Evolutionary conservation across 2,888 invertebrate species (phyloP), one percentile per base, ranked within the genome.

Genomic region (Tetranychus truncatus): DNA sequence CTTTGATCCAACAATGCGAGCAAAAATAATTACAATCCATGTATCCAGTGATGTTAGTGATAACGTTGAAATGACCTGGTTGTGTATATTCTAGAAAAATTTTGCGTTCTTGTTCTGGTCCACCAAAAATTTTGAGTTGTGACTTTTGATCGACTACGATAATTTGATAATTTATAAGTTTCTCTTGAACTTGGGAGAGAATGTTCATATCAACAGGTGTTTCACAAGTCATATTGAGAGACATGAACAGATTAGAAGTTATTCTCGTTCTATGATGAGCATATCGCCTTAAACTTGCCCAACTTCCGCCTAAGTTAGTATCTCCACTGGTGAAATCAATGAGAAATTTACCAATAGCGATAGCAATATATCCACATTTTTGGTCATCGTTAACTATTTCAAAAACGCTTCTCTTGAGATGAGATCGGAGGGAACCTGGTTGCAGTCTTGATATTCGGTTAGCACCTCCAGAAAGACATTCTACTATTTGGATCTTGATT

Each of bases 241-340:
- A 11, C 7, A 45, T 34, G 1, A 44, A 15, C 11, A 21, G 1
- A 1, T n/a, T 1, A 21, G 21, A 1, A 21, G 21, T 1, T 21
- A 21, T 1, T 21, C 1, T 21, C 1, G 1, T 21, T 1, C 1
- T 1, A 21, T 1, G 1, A 21, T 1, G 21, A 1, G 1, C 21
- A 21, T 21, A 1, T 21, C 21, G 1, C 1, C 21, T 1, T 1
- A 21, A 21, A 21, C 1, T 21, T 21, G 1, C 1, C 21, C 21
- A 21, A 21, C 1, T 21, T 21, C 1, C 1, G 21, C 1, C 1
- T 1, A 21, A 1, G 1, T 21, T 21, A 21, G 21, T 1, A 21
- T 21, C 21, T 1, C 21, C 21, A 1, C 1, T 21, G 1, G 1
- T 1, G 1, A 21, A 1, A 21, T 21, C 46, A 1, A 1, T 2